These are phyloP conservation scores for Caenorhabditis sp. DNA, from an alignment of 2,888 invertebrate species.

Conservation along the genomic window DNA sequence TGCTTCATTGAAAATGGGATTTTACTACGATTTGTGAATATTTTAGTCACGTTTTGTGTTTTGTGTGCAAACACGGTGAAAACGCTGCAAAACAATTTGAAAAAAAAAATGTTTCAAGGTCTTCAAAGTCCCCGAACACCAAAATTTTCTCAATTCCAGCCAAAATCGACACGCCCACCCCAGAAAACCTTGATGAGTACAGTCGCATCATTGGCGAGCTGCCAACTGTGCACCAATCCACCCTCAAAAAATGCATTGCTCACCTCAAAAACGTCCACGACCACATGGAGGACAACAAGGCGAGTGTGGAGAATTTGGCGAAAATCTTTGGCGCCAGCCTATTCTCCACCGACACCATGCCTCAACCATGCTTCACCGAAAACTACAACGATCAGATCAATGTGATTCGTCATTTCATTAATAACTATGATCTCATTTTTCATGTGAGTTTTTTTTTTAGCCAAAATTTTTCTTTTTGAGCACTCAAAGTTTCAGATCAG, in stretches of 20 bases:
- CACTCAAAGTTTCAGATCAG: slow-evolving; percentile 23
- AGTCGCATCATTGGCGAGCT: slow-evolving; percentile 24
- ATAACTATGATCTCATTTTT: slow-evolving; percentile 55
- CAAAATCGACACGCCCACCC: slow-evolving; percentile 8
- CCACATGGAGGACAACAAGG: slow-evolving; percentile 53
- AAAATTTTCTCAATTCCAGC: too few species aligned
- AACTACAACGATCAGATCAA: slow-evolving; percentile 37
- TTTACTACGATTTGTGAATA: too few species aligned
- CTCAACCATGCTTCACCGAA: slow-evolving; percentile 23
- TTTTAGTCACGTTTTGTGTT: too few species aligned
- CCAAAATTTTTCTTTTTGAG: background rate
- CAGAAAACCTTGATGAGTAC: slow-evolving; percentile 10
- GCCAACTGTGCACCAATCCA: slow-evolving; percentile 56
- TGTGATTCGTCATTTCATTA: slow-evolving; percentile 55
- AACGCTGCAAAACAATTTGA: too few species aligned
- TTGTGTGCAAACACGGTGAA: too few species aligned
- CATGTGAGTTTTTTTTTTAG: slow-evolving; percentile 38
- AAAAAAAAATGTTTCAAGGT: too few species aligned
- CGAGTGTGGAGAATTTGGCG: slow-evolving; percentile 65
- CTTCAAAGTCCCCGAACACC: too few species aligned
- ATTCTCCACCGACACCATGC: slow-evolving; percentile 25
- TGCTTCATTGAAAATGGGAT: too few species aligned
- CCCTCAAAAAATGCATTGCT: slow-evolving; percentile 57
- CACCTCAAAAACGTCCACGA: slow-evolving; percentile 60
- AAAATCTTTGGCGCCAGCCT: slow-evolving; percentile 48